phyloP scores from a whole-genome alignment of 1,140 invertebrate species.

The Lasioglossum albipes region DNA sequence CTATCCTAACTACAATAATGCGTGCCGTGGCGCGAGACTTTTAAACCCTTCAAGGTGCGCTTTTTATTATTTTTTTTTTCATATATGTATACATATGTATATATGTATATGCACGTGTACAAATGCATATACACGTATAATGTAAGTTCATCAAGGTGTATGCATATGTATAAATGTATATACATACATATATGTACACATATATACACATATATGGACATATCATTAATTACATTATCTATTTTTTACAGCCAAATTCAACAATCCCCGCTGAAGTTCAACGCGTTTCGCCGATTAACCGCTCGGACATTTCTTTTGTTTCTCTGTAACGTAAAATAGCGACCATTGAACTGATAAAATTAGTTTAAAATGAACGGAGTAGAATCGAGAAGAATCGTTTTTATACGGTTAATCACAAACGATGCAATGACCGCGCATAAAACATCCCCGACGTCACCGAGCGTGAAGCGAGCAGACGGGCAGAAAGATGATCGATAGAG shows the following conservation, averaged over 20 bases:
- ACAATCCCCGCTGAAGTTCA: slow-evolving; percentile 76
- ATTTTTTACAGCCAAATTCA: slow-evolving; percentile 79
- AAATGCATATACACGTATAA: neutral
- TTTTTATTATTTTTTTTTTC: slow-evolving; percentile 56
- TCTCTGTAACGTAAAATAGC: slow-evolving; percentile 50
- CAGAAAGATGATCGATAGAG: neutral
- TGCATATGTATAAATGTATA: neutral
- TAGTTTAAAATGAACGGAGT: slow-evolving; percentile 52
- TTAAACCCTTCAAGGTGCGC: slow-evolving; percentile 68
- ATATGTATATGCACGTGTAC: neutral
- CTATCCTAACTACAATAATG: slow-evolving; percentile 75
- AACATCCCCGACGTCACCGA: neutral
- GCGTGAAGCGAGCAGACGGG: neutral
- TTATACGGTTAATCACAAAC: neutral
- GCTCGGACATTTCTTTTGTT: slow-evolving; percentile 21
- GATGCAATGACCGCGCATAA: neutral
- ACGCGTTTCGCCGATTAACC: slow-evolving; percentile 53
- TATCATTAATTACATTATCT: slow-evolving; percentile 73
- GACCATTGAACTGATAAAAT: slow-evolving; percentile 54
- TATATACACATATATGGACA: slow-evolving; percentile 40
- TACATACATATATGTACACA: neutral
- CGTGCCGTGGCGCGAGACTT: slow-evolving; percentile 75
- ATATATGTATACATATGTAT: neutral
- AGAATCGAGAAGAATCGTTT: neutral
- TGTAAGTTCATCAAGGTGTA: neutral